Evolutionary conservation across 2,113 vertebrate genomes (phyloP).

Genomic region (Chaenogobius annularis): DNA sequence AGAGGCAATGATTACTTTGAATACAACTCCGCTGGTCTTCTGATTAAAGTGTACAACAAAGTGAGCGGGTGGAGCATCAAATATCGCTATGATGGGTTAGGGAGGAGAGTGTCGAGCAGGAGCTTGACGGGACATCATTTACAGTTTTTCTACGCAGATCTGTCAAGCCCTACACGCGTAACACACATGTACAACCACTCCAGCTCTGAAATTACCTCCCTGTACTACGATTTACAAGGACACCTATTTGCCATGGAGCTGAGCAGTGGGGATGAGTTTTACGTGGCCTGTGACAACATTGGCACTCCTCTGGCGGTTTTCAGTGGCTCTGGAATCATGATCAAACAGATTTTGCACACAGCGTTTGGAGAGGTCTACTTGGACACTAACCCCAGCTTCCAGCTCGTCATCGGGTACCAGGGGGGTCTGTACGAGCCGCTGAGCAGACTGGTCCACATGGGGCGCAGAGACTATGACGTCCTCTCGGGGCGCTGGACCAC

Average conservation of each 20-base stretch:
- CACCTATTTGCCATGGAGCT: conserved; percentile 98
- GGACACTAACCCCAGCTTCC: conserved; percentile 94
- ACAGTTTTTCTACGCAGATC: conserved; percentile 97
- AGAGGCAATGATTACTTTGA: conserved; percentile 93
- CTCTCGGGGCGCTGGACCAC: conserved; percentile 96
- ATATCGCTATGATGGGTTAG: conserved; percentile 94
- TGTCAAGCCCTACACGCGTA: conserved; percentile 91
- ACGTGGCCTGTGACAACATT: conserved; percentile 95
- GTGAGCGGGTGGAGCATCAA: conserved; percentile 87
- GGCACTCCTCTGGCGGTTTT: conserved; percentile 96
- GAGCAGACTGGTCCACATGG: conserved; percentile 94
- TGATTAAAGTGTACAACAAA: conserved; percentile 91
- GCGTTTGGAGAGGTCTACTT: conserved; percentile 97
- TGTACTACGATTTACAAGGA: conserved; percentile 97
- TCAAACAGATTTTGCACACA: conserved; percentile 94
- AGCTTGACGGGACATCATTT: conserved; percentile 87
- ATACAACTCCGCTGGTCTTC: conserved; percentile 91
- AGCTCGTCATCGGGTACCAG: conserved; percentile 92
- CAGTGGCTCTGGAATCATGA: conserved; percentile 93
- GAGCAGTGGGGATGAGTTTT: conserved; percentile 95
- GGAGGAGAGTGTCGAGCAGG: conserved; percentile 91
- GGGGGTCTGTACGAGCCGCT: conserved; percentile 95
- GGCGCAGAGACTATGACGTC: conserved; percentile 92
- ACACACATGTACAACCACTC: conserved; percentile 98
- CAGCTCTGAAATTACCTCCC: conserved; percentile 94